These are phyloP conservation scores for Esox niger DNA, from an alignment of 2,113 vertebrate genomes.

Conservation along the genomic window DNA sequence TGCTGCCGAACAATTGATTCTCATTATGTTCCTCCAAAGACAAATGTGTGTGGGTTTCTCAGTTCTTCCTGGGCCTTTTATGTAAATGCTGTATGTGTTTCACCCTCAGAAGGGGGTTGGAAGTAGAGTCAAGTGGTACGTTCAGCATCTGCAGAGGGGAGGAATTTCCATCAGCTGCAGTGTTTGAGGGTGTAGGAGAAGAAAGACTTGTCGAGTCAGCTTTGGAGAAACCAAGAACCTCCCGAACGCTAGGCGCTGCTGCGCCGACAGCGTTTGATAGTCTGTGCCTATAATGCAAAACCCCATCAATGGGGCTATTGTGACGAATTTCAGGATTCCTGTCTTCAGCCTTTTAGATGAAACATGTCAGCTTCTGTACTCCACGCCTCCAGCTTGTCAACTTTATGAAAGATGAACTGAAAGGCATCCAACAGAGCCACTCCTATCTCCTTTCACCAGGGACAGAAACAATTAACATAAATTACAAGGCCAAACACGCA, in stretches of 20 bases:
- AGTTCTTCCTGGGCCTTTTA: slow-evolving; percentile 64
- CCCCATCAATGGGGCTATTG: slow-evolving; percentile 68
- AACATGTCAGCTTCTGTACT: slow-evolving; percentile 36
- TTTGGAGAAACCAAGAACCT: slow-evolving; percentile 68
- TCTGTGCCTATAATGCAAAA: slow-evolving; percentile 42
- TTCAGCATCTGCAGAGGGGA: slow-evolving; percentile 36
- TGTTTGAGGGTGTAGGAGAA: slow-evolving; percentile 65
- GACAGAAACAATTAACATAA: slow-evolving; percentile 53
- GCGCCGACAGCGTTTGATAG: slow-evolving; percentile 16
- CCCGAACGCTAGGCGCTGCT: slow-evolving; percentile 37
- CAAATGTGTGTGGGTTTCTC: slow-evolving; percentile 54
- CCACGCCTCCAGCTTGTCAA: slow-evolving; percentile 52
- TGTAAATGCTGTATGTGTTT: slow-evolving; percentile 46
- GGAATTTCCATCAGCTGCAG: slow-evolving; percentile 49
- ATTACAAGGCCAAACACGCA: slow-evolving; percentile 52
- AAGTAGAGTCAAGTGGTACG: slow-evolving; percentile 66
- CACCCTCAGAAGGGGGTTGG: slow-evolving; percentile 57
- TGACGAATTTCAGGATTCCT: slow-evolving; percentile 56
- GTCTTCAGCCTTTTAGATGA: slow-evolving; percentile 45
- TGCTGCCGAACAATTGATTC: slow-evolving; percentile 57
- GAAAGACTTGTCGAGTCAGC: slow-evolving; percentile 60
- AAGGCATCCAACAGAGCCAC: slow-evolving; percentile 29
- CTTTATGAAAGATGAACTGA: slow-evolving; percentile 44
- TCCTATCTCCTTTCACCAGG: slow-evolving; percentile 29
- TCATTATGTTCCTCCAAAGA: slow-evolving; percentile 56